Evolutionary conservation across 1,140 invertebrate species (phyloP).

Genomic region (Philotrypesis tridentata): DNA sequence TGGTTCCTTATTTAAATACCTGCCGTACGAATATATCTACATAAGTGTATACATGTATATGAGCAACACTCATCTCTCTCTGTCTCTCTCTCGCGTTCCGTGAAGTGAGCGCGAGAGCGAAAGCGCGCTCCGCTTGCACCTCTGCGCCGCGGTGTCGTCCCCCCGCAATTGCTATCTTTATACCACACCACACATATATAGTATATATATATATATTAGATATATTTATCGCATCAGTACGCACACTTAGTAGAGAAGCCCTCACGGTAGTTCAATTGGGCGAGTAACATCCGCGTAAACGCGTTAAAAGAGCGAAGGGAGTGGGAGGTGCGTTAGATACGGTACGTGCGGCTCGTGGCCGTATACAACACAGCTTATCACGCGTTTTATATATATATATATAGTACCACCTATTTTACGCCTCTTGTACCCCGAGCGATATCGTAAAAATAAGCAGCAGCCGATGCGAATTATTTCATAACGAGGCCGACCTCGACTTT

Average conservation of each 20-base stretch:
- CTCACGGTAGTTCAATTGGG: neutral
- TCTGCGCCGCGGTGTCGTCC: neutral
- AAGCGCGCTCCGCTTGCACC: neutral
- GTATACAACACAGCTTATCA: neutral
- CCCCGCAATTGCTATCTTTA: neutral
- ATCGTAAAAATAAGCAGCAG: neutral
- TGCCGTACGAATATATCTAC: too few relatives aligned
- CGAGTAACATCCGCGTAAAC: neutral
- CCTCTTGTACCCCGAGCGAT: neutral
- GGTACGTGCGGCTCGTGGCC: neutral
- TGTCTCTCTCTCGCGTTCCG: neutral
- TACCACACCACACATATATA: neutral
- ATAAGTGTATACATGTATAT: too few relatives aligned
- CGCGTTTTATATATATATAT: too few relatives aligned
- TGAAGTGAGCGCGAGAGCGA: slow-evolving; percentile 10
- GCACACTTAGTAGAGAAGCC: neutral
- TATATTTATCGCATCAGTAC: neutral
- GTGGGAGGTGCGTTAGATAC: too few relatives aligned
- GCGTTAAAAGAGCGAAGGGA: neutral
- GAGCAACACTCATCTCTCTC: neutral
- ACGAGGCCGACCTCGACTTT: neutral
- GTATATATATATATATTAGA: neutral
- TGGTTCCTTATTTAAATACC: too few relatives aligned
- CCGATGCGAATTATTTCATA: neutral
- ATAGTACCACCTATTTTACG: neutral